A percentile compares a stretch with the other conserved stretches of the same genome.
These are phyloP conservation scores for Athalia rosae DNA, from an alignment of 2,888 invertebrate species.

Conservation along the genomic window DNA sequence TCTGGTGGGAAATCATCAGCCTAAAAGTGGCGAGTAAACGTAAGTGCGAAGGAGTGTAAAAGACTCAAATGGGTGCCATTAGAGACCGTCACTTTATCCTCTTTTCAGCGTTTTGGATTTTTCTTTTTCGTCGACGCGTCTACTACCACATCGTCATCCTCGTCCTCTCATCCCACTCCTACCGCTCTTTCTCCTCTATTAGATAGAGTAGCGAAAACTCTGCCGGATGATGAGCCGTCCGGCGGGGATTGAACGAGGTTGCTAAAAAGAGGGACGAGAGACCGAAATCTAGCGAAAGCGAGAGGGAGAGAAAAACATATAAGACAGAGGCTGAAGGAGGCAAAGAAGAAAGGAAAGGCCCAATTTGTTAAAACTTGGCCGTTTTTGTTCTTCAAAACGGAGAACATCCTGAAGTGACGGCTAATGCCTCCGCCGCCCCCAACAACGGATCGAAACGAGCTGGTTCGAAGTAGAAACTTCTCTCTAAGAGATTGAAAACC, in stretches of 20 bases:
- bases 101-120: conserved; percentile 20
- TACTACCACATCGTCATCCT: too few relatives aligned
- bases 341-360: conserved; percentile 13
- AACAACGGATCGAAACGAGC: neutral
- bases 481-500: too few relatives aligned
- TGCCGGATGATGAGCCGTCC: conserved; percentile 4
- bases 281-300: neutral
- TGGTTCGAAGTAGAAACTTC: too few relatives aligned
- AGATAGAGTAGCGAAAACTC: conserved; percentile 7
- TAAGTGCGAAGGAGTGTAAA: conserved; percentile 37
- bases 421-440: neutral
- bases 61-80: conserved; percentile 20
- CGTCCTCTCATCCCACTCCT: neutral
- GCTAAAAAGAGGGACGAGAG: too few relatives aligned
- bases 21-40: conserved; percentile 18
- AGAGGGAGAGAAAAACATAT: neutral
- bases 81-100: conserved; percentile 25
- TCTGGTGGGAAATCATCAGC: conserved; percentile 28
- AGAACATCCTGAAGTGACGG: neutral
- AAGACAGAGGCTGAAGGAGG: too few relatives aligned
- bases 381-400: conserved; percentile 20
- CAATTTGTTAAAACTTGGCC: conserved; percentile 27
- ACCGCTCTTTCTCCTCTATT: neutral
- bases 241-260: conserved; percentile 13
- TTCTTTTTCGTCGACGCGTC: neutral